Conservation (phyloP, 2,113 vertebrate species). For the Lamprologus tigripictilis region DNA sequence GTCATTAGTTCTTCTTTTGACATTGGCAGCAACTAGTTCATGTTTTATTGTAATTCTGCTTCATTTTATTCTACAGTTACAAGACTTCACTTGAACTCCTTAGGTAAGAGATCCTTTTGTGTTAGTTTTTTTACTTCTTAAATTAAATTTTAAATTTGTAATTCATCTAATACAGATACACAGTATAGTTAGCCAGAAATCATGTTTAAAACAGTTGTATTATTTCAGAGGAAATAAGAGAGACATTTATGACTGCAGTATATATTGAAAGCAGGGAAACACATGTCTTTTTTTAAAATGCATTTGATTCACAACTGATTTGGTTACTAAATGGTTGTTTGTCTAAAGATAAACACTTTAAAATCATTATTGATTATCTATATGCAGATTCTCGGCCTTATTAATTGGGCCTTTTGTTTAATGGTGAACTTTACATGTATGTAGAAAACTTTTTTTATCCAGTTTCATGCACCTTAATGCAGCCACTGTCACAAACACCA, state of each 20-base stretch:
- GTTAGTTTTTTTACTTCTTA: not conserved
- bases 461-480: not conserved
- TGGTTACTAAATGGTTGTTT: not conserved
- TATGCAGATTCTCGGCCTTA: accelerated
- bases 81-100: not conserved
- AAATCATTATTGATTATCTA: not conserved
- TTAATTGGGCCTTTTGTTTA: not conserved
- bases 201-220: not conserved
- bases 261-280: not conserved
- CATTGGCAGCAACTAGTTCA: not conserved
- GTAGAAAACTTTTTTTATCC: not conserved
- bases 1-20: accelerated
- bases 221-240: not conserved
- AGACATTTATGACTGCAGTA: not conserved
- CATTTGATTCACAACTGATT: not conserved
- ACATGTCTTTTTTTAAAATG: accelerated
- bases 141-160: not conserved
- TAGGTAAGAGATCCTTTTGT: accelerated
- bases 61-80: not conserved
- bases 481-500: not conserved
- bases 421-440: not conserved
- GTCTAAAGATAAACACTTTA: not conserved
- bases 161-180: not conserved
- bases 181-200: not conserved
- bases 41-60: not conserved